Evolutionary conservation across 2,113 vertebrate genomes (phyloP).

Genomic region (Campylorhamphus procurvoides): DNA sequence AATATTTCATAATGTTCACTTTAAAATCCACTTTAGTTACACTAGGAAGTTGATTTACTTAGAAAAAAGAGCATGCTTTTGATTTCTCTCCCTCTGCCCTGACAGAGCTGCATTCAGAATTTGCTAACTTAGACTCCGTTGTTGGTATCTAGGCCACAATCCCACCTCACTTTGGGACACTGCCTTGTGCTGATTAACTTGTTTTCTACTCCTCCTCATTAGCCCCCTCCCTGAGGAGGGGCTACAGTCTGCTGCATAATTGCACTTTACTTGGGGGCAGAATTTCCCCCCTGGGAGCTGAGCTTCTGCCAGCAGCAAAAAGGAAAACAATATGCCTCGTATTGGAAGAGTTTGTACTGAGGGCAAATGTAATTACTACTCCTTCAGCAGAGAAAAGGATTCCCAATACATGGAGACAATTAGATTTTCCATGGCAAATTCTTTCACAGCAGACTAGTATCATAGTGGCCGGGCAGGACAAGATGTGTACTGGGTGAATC

Average conservation of each 20-base stretch:
- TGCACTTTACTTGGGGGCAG: background rate
- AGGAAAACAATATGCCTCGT: background rate
- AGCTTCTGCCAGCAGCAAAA: slow-evolving; percentile 2
- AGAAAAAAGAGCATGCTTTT: background rate
- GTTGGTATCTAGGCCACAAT: background rate
- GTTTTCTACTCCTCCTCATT: background rate
- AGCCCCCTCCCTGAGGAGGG: background rate
- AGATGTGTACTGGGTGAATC: background rate
- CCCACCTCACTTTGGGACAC: background rate
- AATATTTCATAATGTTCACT: background rate
- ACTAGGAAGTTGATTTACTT: background rate
- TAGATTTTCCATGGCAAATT: background rate
- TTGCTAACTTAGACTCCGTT: background rate
- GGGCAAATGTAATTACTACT: slow-evolving; percentile 7
- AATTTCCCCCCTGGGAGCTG: background rate
- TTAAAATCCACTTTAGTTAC: background rate
- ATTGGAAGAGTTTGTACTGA: background rate
- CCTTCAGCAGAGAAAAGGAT: background rate
- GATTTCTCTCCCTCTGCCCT: background rate
- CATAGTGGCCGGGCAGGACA: background rate
- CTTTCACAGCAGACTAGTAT: background rate
- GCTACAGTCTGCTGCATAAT: background rate
- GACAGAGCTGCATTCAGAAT: background rate
- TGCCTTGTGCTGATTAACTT: background rate
- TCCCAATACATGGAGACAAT: slow-evolving; percentile 14